These are phyloP conservation scores for Olivierus martensii DNA, from an alignment of 1,140 invertebrate species.

Conservation along the genomic window DNA sequence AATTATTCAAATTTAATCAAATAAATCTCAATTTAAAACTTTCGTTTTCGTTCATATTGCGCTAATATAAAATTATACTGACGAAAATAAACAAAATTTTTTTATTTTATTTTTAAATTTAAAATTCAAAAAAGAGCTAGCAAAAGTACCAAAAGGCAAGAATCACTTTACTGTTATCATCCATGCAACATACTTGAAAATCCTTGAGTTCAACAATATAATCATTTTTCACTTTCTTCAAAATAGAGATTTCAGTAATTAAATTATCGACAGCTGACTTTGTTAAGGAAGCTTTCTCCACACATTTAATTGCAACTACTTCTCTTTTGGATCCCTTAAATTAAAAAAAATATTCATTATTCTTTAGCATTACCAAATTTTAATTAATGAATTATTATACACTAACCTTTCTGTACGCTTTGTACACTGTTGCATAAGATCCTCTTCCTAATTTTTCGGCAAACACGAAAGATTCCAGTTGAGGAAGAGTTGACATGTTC, in stretches of 20 bases:
- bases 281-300: constrained; percentile 57
- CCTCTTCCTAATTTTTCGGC: constrained; percentile 33
- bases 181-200: constrained; percentile 39
- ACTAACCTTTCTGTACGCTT: constrained; percentile 61
- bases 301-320: constrained; percentile 67
- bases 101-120: too few species aligned
- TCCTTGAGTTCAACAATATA: constrained; percentile 73
- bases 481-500: constrained; percentile 10
- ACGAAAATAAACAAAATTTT: too few species aligned
- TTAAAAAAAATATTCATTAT: too few species aligned
- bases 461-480: constrained; percentile 6
- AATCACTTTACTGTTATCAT: too few species aligned
- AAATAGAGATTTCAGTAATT: constrained; percentile 66
- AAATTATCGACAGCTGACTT: constrained; percentile 62
- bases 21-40: too few species aligned
- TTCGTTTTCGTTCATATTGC: too few species aligned
- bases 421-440: constrained; percentile 75
- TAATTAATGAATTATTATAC: too few species aligned
- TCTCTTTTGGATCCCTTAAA: constrained; percentile 42
- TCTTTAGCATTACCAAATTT: too few species aligned
- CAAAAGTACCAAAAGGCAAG: too few species aligned
- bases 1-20: too few species aligned
- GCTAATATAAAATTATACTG: too few species aligned
- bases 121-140: too few species aligned
- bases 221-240: constrained; percentile 67